Conservation (phyloP, 2,888 invertebrate genomes). For the Dermolepida albohirtum region DNA sequence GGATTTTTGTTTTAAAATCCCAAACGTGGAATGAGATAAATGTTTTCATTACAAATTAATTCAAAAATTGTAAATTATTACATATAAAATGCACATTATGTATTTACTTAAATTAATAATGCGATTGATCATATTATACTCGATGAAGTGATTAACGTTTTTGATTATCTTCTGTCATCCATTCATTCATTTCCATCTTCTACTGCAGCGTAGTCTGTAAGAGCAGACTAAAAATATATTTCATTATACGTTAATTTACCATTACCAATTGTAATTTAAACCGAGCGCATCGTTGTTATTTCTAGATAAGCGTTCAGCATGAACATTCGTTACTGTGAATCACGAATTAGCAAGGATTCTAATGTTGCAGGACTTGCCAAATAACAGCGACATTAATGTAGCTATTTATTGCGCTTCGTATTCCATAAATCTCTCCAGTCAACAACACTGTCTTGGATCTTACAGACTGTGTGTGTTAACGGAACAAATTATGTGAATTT, state of each 20-base stretch:
- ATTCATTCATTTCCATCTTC: neutral
- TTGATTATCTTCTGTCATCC: neutral
- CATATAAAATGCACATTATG: no score
- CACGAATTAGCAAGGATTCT: slow-evolving; percentile 4
- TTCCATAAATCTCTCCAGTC: neutral
- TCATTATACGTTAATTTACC: neutral
- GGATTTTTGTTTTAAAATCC: no score
- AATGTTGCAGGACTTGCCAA: neutral
- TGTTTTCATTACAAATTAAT: no score
- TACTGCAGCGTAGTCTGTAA: neutral
- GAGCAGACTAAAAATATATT: neutral
- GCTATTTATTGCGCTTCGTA: neutral
- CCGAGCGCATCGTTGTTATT: neutral
- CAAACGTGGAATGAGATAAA: no score
- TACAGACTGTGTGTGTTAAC: no score
- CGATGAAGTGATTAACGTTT: no score
- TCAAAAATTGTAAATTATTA: no score
- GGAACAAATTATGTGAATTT: no score
- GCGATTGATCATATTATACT: no score
- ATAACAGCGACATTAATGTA: slow-evolving; percentile 7
- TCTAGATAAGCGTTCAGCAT: neutral
- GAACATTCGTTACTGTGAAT: slow-evolving; percentile 1
- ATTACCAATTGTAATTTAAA: slow-evolving; percentile 2
- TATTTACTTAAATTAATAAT: no score
- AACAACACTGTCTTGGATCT: neutral